Conservation (phyloP, 2,113 vertebrate species). For the Centropus bengalensis region DNA sequence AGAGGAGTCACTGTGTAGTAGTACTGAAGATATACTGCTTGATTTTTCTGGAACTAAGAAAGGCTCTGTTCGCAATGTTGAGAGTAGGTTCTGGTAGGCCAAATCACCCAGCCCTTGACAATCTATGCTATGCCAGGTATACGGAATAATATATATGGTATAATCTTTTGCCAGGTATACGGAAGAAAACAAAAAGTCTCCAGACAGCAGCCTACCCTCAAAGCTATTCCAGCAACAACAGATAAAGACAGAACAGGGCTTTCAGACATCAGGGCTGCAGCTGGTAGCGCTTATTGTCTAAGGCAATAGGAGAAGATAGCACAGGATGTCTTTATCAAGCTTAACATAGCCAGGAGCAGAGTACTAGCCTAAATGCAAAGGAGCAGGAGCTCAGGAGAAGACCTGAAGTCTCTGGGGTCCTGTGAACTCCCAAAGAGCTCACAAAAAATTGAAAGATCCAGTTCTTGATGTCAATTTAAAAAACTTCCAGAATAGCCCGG, state of each 20-base stretch:
- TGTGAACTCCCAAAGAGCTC: neutral
- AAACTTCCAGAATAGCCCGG: neutral
- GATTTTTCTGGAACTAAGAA: neutral
- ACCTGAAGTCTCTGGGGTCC: neutral
- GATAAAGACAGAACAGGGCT: constrained; percentile 49
- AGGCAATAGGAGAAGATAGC: neutral
- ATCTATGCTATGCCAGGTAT: neutral
- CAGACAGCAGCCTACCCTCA: constrained; percentile 37
- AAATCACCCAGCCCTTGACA: neutral
- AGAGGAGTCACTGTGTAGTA: neutral
- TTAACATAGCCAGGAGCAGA: constrained; percentile 2
- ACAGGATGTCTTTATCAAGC: constrained; percentile 24
- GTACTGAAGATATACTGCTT: constrained; percentile 21
- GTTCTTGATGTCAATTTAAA: neutral
- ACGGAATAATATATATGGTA: too few relatives aligned
- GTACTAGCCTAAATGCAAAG: neutral
- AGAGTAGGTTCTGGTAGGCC: constrained; percentile 6
- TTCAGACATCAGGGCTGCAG: constrained; percentile 46
- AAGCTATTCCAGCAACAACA: constrained; percentile 2
- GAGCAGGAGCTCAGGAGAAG: neutral
- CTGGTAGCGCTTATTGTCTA: neutral
- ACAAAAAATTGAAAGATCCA: neutral
- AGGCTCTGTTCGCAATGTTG: neutral
- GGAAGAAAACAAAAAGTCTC: neutral
- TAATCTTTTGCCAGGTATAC: constrained; percentile 37